phyloP scores from a whole-genome alignment of 1,140 invertebrate genomes.

The Rhopalosiphum maidis region DNA sequence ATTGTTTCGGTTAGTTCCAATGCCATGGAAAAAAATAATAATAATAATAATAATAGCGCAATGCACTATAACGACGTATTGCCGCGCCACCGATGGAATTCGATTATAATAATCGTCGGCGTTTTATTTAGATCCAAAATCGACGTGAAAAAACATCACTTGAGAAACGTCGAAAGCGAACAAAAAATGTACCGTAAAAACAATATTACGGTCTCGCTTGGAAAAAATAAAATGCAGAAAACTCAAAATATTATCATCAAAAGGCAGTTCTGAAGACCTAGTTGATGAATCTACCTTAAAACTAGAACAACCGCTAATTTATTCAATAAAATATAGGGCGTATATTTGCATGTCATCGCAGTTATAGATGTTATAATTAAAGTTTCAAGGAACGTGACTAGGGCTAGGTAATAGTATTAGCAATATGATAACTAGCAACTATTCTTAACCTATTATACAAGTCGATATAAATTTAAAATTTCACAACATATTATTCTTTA shows the following conservation, averaged over 20 bases:
- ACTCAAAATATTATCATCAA: not conserved
- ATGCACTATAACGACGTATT: conserved; percentile 2
- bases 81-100: conserved; percentile 12
- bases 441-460: not conserved
- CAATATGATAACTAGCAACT: not conserved
- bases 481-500: not conserved
- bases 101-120: not conserved
- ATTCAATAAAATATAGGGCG: not conserved
- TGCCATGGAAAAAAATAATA: not conserved
- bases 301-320: not conserved
- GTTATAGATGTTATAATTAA: not conserved
- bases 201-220: not conserved
- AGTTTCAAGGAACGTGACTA: not conserved
- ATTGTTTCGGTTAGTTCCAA: conserved; percentile 17
- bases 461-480: not conserved
- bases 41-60: conserved; percentile 18
- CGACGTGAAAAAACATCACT: not conserved
- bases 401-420: not conserved
- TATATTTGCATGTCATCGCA: not conserved
- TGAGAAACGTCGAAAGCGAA: not conserved
- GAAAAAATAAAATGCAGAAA: not conserved
- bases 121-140: conserved; percentile 11
- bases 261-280: not conserved
- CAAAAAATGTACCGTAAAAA: conserved; percentile 3
- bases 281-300: not conserved